A percentile compares a stretch with the other conserved stretches of the same genome.
phyloP scores from a whole-genome alignment of 2,797 vertebrate genomes.

The Triplophysa bombifrons region DNA sequence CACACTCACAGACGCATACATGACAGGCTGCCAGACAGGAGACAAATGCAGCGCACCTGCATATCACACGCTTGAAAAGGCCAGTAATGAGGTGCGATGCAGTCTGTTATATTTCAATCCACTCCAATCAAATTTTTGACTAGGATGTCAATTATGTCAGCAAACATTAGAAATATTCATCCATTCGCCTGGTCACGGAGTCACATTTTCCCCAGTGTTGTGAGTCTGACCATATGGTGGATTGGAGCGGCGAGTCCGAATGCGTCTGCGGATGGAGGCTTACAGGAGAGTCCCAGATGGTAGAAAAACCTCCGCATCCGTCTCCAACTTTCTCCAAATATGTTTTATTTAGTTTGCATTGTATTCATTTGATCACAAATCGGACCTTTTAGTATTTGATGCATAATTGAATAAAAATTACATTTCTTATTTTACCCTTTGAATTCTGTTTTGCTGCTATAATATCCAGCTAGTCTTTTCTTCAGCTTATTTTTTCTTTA shows the following conservation, averaged over 20 bases:
- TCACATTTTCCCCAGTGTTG: conserved; percentile 32
- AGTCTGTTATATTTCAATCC: conserved; percentile 13
- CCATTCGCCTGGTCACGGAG: conserved; percentile 13
- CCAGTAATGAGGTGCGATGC: conserved; percentile 21
- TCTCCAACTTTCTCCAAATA: conserved; percentile 11
- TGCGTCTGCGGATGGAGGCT: neutral
- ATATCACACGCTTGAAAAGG: conserved; percentile 43
- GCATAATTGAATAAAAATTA: neutral
- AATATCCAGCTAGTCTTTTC: no score
- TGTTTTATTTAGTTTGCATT: neutral
- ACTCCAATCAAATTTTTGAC: conserved; percentile 7
- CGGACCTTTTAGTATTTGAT: neutral
- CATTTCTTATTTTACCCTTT: neutral
- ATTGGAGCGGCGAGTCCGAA: neutral
- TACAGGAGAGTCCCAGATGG: conserved; percentile 10
- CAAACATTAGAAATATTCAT: conserved; percentile 37
- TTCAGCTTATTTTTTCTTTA: neutral
- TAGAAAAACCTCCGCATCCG: neutral
- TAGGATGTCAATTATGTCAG: conserved; percentile 4
- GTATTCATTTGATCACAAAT: neutral
- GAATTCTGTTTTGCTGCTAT: no score
- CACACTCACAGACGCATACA: conserved; percentile 50
- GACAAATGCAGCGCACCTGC: conserved; percentile 33
- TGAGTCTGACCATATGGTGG: conserved; percentile 46
- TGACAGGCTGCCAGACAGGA: conserved; percentile 28